A percentile compares a stretch with the other conserved stretches of the same genome.
phyloP scores from a whole-genome alignment of 2,888 invertebrate genomes.

The Galerucella nymphaeae region DNA sequence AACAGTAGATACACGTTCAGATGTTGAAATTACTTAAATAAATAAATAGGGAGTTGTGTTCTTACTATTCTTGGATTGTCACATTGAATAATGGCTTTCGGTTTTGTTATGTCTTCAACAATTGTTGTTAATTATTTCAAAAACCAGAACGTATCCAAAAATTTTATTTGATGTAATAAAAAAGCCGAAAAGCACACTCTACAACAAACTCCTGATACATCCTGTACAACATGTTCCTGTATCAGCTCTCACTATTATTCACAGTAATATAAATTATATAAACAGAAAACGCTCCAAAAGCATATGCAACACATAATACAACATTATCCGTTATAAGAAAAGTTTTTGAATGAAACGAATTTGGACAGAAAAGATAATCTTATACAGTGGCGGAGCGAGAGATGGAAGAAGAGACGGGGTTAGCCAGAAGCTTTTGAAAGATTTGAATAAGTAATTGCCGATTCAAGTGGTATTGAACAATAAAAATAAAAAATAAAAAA shows the following conservation, averaged over 20 bases:
- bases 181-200: too few species aligned
- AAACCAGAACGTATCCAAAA: background rate
- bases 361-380: too few species aligned
- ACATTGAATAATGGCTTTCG: background rate
- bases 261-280: background rate
- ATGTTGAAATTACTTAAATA: constrained; percentile 26
- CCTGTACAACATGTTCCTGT: too few species aligned
- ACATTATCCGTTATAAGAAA: background rate
- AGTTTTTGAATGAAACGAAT: too few species aligned
- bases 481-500: too few species aligned
- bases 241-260: background rate
- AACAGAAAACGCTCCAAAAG: background rate
- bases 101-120: background rate
- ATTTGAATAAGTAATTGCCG: too few species aligned
- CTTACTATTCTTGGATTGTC: constrained; percentile 11
- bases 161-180: background rate
- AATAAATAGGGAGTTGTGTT: constrained; percentile 15
- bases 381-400: too few species aligned
- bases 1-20: constrained; percentile 25
- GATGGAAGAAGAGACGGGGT: too few species aligned
- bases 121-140: background rate
- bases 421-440: too few species aligned
- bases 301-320: background rate
- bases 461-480: too few species aligned
- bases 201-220: too few species aligned